Base-by-base conservation (phyloP, 2,113 vertebrate genomes). In the Quiscalus mexicanus region DNA sequence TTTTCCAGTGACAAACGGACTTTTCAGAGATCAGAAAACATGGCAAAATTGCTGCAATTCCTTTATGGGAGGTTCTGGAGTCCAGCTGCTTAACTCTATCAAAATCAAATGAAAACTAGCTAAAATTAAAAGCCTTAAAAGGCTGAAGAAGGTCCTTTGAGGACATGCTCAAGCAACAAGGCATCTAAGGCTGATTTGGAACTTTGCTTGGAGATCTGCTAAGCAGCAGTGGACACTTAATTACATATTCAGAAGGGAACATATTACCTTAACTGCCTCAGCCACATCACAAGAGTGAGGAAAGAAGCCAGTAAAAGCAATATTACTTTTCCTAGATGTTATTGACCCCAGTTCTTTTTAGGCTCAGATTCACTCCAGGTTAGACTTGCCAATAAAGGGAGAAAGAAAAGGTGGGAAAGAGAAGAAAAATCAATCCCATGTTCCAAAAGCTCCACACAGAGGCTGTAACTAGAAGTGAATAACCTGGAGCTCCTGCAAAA, bases 391-490 rank as follows among this genome's bases (percentile, higher is more conserved):
- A 77, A 81, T 2, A 65, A 5, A 70, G 4, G 10, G 10, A 77
- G 49, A 56, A 82, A 87, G 59, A 37, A 70, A 86, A 91, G 10
- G 39, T 67, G n/a, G 28, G 25, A 77, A 79, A 67, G 45, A n/a
- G 41, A 33, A 70, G 16, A 59, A 79, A 95, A 76, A 83, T 63
- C 42, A 71, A 11, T 95, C 49, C 28, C 45, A 42, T 33, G 75
- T 90, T 97, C 86, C 86, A 95, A 95, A 97, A 95, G 96, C 93
- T 95, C 93, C 92, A 95, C 93, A 91, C 87, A 95, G 94, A 97
- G 88, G 95, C 83, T 70, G 39, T 35, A 92, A 68, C 33, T 82
- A 96, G 92, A 93, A 95, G 41, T 91, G 64, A 93, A 74, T 75
- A 71, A 80, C 52, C 22, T 58, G 71, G 68, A 90, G 73, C 15